Evolutionary conservation across 2,797 vertebrate genomes (phyloP), one percentile per base, ranked within the genome.

Genomic region (Hyperoplus immaculatus): DNA sequence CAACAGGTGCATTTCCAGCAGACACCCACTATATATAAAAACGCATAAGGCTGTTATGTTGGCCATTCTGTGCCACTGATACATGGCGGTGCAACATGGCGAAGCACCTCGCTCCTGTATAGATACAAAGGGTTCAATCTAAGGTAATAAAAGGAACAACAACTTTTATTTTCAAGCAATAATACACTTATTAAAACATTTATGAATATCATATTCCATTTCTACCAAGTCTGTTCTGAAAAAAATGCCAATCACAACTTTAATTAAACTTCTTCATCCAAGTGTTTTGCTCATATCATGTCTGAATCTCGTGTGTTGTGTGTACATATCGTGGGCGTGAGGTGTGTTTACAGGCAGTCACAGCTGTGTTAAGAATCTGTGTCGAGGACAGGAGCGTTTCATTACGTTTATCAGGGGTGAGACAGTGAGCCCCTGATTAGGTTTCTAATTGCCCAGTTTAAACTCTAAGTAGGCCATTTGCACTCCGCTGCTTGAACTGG

Each of bases 391-490:
- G 88, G 78, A 90, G 89, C 91, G 82, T 95, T 95, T 95, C 90
- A 93, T 94, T 94, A 92, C 62, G 63, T 84, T 68, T 72, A 84
- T 87, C 82, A 58, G 80, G 84, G 81, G 78, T 84, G 90, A 93
- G 87, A 89, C 88, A 89, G 84, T 89, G 90, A 93, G 92, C 85
- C 89, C 29, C 90, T 88, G 93, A 94, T 96, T 95, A 94, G 85
- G 88, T 92, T 94, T 95, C 93, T 95, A 95, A 96, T 96, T 93
- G 90, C 92, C 77, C 91, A 93, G 86, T 96, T 95, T 94, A 95
- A 92, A 93, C 87, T 93, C 93, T 95, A 95, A 96, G 93, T 95
- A 89, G 94, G 91, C 92, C 92, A 95, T 95, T 96, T 95, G 94
- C 94, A 95, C 93, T 90, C 66, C 81, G 83, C 68, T 90, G 91